Base-by-base conservation (phyloP, 2,888 invertebrate genomes). In the Dynastes tityus region DNA sequence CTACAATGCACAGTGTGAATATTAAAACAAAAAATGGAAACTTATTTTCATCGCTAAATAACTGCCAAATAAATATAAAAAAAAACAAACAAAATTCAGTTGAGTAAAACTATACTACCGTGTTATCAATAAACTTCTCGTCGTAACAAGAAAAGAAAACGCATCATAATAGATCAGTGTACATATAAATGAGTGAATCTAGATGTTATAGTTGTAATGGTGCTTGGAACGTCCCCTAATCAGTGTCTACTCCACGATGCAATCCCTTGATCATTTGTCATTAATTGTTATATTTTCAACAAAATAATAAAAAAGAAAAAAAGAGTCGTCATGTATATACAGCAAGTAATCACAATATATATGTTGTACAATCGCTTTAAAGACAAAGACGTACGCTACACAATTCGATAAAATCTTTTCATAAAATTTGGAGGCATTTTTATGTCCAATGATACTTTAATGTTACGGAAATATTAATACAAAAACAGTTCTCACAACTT, bases 1-100 rank as follows among this genome's bases (percentile, higher is more conserved):
- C 51, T 65, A 75, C 64, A 49, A 40, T 73, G 58, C 37, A 73
- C 73, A 55, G 73, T 65, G 75, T 64, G 65, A 65, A 75, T 64
- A 75, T 64, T 45, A 63, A 55, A 63, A 16, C 29, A 61, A 63
- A 45, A 32, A 76, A 45, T 32, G 45, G 45, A 71, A 80, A 80
- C 77, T 80, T 82, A 82, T 82, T 78, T 79, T 80, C 82, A 81
- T 75, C 82, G 82, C 82, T 80, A 81, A 81, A 79, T 83, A 82
- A 85, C 84, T 85, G 85, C 84, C 84, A 84, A 80, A 83, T 83
- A 82, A 80, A 82, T 82, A 22, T 73, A 73, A 58, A 73, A 73
- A 61, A 55, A 32, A 32, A 32, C 32, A 32, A 32, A 32, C 32
- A 32, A 32, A 32, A 32, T 32, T 55, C 73, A 58, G 51, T 73